Percentiles rank a stretch among this genome's conserved stretches.
Evolutionary conservation across 2,888 invertebrate genomes (phyloP).

Genomic region (Cerastis rubricosa): DNA sequence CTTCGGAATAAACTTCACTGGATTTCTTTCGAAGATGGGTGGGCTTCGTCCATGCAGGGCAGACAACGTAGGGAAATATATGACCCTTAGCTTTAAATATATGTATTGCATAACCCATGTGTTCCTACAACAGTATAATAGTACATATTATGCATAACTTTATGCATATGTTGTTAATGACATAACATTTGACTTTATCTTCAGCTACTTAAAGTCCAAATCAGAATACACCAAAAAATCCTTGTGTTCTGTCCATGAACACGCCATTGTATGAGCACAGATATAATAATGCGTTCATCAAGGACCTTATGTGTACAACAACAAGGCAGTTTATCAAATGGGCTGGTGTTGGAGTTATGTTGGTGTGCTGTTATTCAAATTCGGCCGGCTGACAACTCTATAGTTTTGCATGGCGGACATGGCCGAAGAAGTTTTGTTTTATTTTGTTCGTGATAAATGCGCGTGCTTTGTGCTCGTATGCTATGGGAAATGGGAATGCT

Average conservation of each 20-base stretch:
- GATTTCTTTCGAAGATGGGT: constrained; percentile 36
- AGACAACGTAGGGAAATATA: constrained; percentile 29
- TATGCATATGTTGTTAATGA: constrained; percentile 20
- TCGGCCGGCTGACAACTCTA: constrained; percentile 67
- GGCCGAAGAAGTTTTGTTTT: constrained; percentile 51
- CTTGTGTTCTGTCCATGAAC: constrained; percentile 44
- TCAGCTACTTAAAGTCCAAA: constrained; percentile 19
- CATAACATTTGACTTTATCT: constrained; percentile 24
- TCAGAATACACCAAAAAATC: constrained; percentile 27
- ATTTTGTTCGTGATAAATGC: constrained; percentile 66
- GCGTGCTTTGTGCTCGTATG: constrained; percentile 58
- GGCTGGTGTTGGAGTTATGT: constrained; percentile 7
- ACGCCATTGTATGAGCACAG: constrained; percentile 48
- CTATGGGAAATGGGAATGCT: constrained; percentile 59
- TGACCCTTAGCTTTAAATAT: constrained; percentile 32
- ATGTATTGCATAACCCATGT: constrained; percentile 34
- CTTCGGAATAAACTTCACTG: neutral
- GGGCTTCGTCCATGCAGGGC: constrained; percentile 16
- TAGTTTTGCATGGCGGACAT: constrained; percentile 51
- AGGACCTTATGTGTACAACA: constrained; percentile 21
- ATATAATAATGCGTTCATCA: constrained; percentile 27
- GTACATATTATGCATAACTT: constrained; percentile 16
- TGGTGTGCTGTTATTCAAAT: constrained; percentile 63
- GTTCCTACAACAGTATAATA: constrained; percentile 15
- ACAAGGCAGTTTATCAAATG: constrained; percentile 52